Evolutionary conservation across 2,113 vertebrate genomes (phyloP), one percentile per base, ranked within the genome.

Genomic region (Cranoglanis bouderius): DNA sequence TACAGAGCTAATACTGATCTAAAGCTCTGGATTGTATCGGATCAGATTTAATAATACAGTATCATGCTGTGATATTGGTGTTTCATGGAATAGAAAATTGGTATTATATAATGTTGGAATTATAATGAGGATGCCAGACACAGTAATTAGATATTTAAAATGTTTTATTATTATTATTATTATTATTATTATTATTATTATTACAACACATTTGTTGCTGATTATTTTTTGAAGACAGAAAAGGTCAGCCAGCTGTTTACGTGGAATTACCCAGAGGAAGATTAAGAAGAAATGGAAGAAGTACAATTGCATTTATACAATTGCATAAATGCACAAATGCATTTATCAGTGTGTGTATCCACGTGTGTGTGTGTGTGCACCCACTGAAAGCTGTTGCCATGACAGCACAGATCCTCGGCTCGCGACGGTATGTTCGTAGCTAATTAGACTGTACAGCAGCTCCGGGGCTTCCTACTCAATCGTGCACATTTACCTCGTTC

Each of bases 371-470:
- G 75, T 83, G 26, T 75, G 65, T 85, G 10, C 53, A 65, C 55
- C 72, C 81, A 85, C 67, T 82, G 75, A 90, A 92, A 86, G 65
- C 77, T 67, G 91, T 91, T 92, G 89, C 90, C 88, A 89, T 88
- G 91, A 53, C 65, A 88, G 85, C 89, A 29, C 32, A 29, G 82
- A 53, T 86, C 91, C 88, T 77, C 53, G 57, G 40, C 72, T 87
- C 67, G 21, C n/a, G 49, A 55, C 29, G 51, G 75, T 83, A 21
- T 92, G 81, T 86, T 87, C 85, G 70, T 77, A 85, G 57, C 70
- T 90, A 90, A 92, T 91, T 90, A 88, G 87, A 92, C 90, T 88
- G 89, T 75, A 77, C 80, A 38, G 75, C 83, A 81, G 61, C 84
- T 65, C 57, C 84, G 67, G 13, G 49, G 26, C 26, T 6, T 80